These are phyloP conservation scores for Drosophila paucipuncta DNA, from an alignment of 2,888 invertebrate genomes.

Conservation along the genomic window DNA sequence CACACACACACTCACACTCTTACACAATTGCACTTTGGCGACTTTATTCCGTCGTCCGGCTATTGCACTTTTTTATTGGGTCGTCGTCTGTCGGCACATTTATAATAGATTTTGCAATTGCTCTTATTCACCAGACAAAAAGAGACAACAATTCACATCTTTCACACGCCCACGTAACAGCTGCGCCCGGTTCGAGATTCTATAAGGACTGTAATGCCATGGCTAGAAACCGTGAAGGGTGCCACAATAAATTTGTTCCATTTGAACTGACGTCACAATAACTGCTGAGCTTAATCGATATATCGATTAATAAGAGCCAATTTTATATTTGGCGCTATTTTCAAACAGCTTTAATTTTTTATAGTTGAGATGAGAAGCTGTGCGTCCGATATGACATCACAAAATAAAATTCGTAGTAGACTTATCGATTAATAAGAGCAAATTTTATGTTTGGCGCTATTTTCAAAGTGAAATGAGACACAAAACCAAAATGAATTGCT, in stretches of 20 bases:
- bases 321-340: not conserved
- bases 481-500: not conserved
- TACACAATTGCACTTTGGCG: conserved; percentile 21
- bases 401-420: not conserved
- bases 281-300: not conserved
- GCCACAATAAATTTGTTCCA: not conserved
- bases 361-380: not conserved
- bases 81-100: conserved; percentile 30
- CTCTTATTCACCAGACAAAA: conserved; percentile 3
- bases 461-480: not conserved
- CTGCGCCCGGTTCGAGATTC: conserved; percentile 41
- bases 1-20: conserved; percentile 2
- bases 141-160: conserved; percentile 17
- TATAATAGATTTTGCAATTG: conserved; percentile 11
- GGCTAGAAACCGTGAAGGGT: conserved; percentile 18
- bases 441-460: not conserved
- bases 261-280: conserved; percentile 3
- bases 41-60: conserved; percentile 16
- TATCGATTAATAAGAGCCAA: conserved; percentile 11
- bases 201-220: conserved; percentile 51
- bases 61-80: not conserved
- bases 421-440: conserved; percentile 8
- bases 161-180: conserved; percentile 49
- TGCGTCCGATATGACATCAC: conserved; percentile 15
- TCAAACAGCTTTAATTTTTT: conserved; percentile 11